Percentiles rank a stretch among this genome's conserved stretches.
Conservation (phyloP, 2,888 invertebrate genomes). For the Apeira syringaria region DNA sequence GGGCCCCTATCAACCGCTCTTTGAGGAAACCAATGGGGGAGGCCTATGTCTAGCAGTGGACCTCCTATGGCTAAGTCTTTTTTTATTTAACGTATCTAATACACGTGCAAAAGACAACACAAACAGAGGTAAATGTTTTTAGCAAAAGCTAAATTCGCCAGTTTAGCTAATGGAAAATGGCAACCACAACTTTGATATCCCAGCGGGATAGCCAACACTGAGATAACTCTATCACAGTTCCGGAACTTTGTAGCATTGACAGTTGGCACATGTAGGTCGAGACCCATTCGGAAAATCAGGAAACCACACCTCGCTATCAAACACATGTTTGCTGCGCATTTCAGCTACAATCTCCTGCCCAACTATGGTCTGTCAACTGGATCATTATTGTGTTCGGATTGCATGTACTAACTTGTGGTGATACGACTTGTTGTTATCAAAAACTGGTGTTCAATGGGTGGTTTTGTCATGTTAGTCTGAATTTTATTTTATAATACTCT, state of each 20-base stretch:
- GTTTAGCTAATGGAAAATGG: conserved; percentile 16
- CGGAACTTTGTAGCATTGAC: conserved; percentile 17
- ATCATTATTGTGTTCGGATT: not conserved
- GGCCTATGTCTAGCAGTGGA: too few relatives aligned
- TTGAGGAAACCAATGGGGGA: too few relatives aligned
- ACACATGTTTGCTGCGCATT: conserved; percentile 1
- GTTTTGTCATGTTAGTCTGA: too few relatives aligned
- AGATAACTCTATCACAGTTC: conserved; percentile 23
- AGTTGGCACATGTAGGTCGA: conserved; percentile 20
- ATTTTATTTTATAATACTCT: too few relatives aligned
- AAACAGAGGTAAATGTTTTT: conserved; percentile 1
- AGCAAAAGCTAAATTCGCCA: conserved; percentile 1
- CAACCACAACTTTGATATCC: conserved; percentile 13
- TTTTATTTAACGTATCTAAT: too few relatives aligned
- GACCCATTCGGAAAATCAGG: conserved; percentile 16
- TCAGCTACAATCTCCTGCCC: not conserved
- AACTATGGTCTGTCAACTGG: not conserved
- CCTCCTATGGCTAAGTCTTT: too few relatives aligned
- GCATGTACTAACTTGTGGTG: not conserved
- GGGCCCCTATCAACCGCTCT: too few relatives aligned
- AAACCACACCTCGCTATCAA: conserved; percentile 12
- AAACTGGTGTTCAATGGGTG: too few relatives aligned
- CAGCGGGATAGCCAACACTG: conserved; percentile 14
- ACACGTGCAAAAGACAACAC: too few relatives aligned
- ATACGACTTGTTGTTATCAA: too few relatives aligned